Conservation (phyloP, 2,113 vertebrate genomes). For the Oreochromis niloticus region DNA sequence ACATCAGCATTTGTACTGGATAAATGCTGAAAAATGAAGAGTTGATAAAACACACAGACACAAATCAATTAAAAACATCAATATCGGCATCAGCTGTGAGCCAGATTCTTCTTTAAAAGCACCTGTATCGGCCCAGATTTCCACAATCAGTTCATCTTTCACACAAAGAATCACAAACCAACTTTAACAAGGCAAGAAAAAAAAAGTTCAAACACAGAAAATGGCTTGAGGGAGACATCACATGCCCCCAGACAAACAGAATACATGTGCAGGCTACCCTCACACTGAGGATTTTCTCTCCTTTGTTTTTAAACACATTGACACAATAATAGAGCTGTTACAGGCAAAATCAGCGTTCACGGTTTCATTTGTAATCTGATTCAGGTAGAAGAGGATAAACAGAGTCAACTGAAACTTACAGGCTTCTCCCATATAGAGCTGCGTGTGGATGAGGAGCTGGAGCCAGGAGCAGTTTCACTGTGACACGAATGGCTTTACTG, state of each 20-base stretch:
- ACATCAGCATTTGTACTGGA: neutral
- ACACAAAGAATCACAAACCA: neutral
- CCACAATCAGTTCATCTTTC: neutral
- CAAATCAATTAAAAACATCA: neutral
- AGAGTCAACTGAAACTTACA: neutral
- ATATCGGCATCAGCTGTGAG: neutral
- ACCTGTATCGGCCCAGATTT: neutral
- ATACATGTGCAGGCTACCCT: neutral
- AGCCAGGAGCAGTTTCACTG: neutral
- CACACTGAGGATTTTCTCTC: neutral
- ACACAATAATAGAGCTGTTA: neutral
- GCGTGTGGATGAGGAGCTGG: neutral
- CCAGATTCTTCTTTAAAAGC: neutral
- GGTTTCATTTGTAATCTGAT: neutral
- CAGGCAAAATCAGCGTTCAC: neutral
- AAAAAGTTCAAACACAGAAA: neutral
- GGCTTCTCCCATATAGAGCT: neutral
- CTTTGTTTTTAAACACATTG: neutral
- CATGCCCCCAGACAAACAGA: neutral
- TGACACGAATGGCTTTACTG: neutral
- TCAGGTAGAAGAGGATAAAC: neutral
- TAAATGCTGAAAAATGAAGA: neutral
- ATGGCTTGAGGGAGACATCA: neutral
- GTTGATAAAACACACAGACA: neutral
- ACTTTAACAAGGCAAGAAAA: neutral